These are phyloP conservation scores for Clivina fossor DNA, from an alignment of 2,888 invertebrate genomes.

Conservation along the genomic window DNA sequence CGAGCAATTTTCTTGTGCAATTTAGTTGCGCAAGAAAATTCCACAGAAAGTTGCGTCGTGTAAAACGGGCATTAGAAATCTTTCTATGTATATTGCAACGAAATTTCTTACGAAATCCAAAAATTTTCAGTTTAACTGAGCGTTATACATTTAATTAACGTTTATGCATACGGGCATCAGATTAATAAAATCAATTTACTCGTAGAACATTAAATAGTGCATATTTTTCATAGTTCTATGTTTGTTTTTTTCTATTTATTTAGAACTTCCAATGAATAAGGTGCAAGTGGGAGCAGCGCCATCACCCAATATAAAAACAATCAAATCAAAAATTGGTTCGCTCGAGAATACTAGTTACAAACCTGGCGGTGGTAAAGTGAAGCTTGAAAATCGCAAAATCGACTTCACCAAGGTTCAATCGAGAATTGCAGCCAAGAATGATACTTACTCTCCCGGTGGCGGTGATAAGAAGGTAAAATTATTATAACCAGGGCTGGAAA, in stretches of 20 bases:
- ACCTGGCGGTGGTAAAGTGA: constrained; percentile 85
- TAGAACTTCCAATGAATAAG: constrained; percentile 91
- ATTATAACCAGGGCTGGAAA: too few species aligned
- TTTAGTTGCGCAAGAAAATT: too few species aligned
- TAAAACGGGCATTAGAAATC: too few species aligned
- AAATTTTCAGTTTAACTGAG: too few species aligned
- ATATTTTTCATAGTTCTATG: constrained; percentile 1
- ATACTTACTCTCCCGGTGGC: constrained; percentile 81
- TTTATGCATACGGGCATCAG: too few species aligned
- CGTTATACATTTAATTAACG: too few species aligned
- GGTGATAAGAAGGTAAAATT: constrained; percentile 83
- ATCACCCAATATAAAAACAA: constrained; percentile 87
- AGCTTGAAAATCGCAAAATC: constrained; percentile 84
- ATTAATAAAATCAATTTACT: background rate
- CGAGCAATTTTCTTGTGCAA: too few species aligned
- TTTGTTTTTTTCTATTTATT: constrained; percentile 36
- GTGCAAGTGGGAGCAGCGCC: constrained; percentile 89
- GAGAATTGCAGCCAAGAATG: constrained; percentile 89
- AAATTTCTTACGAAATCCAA: too few species aligned
- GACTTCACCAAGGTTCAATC: constrained; percentile 82
- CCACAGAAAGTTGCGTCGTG: too few species aligned
- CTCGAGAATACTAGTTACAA: constrained; percentile 86
- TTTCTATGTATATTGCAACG: too few species aligned
- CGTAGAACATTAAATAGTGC: background rate
- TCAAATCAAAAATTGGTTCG: constrained; percentile 91